Conservation (phyloP, 2,888 invertebrate genomes). For the Ophion ventricosus region DNA sequence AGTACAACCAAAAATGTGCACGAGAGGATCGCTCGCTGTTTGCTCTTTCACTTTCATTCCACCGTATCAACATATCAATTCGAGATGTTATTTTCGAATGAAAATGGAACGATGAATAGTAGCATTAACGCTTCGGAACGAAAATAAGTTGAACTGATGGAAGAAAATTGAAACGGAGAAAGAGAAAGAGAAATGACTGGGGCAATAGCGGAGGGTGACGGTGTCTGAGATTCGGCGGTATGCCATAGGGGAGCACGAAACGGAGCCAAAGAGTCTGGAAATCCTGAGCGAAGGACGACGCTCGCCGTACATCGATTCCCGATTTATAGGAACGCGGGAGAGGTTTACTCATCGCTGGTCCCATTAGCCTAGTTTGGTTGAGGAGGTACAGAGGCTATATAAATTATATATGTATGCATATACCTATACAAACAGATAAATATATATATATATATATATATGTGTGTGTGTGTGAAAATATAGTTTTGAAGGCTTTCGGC, state of each 20-base stretch:
- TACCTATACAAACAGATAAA: not conserved
- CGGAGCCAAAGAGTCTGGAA: constrained; percentile 63
- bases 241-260: constrained; percentile 22
- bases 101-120: constrained; percentile 23
- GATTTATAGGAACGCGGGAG: constrained; percentile 63
- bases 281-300: constrained; percentile 69
- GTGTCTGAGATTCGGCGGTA: constrained; percentile 18
- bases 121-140: constrained; percentile 26
- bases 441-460: constrained; percentile 10
- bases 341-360: constrained; percentile 64
- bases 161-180: constrained; percentile 40
- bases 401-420: not conserved
- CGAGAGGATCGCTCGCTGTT: not conserved
- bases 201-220: not conserved
- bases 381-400: constrained; percentile 38
- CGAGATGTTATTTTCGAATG: constrained; percentile 8
- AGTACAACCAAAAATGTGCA: not conserved
- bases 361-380: constrained; percentile 66
- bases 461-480: not conserved
- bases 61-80: constrained; percentile 5
- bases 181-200: not conserved
- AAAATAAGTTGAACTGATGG: constrained; percentile 46
- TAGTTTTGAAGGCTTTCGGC: not conserved
- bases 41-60: not conserved
- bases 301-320: constrained; percentile 66